Evolutionary conservation across 2,113 vertebrate species (phyloP), one percentile per base, ranked within the genome.

Genomic region (Seriola dumerili): DNA sequence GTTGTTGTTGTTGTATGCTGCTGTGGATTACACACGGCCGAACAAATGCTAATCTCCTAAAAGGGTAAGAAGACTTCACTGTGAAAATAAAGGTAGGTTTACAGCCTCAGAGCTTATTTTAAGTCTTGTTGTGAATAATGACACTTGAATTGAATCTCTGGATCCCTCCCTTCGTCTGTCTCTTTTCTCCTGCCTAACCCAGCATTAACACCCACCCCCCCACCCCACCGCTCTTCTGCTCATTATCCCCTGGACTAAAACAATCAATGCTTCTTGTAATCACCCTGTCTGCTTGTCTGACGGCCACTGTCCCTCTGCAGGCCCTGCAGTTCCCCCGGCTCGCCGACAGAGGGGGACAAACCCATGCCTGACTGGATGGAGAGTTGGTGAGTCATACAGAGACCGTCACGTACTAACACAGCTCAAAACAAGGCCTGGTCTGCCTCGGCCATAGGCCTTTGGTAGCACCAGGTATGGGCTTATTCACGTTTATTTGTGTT

Each of bases 381-480:
- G 76, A 72, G 55, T 21, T 72, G 89, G 89, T 92, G 92, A 94
- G 91, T 93, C 93, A 93, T 87, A 80, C 83, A 61, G 25, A 85
- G 42, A 80, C 38, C 68, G 73, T 87, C 90, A 87, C 89, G 82
- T 89, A 84, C 80, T 55, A 42, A 78, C 80, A 74, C 46, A 58
- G 70, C 89, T 66, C 69, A 61, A 62, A 87, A 84, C 82, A 68
- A 66, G 88, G 76, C 72, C 77, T 71, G 65, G 50, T 78, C 59
- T 78, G 57, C 72, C 54, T 71, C 68, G n/a, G 29, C 59, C 54
- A 7, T 1, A 23, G 67, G 55, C 62, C 55, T 87, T 52, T 61
- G 48, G 55, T 36, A 68, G 17, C 72, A 29, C 63, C 25, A 10
- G 38, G n/a, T 44, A 54, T 19, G n/a, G 4, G 50, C 4, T 59